Conservation (phyloP, 1,140 invertebrate species). For the Diabrotica undecimpunctata region DNA sequence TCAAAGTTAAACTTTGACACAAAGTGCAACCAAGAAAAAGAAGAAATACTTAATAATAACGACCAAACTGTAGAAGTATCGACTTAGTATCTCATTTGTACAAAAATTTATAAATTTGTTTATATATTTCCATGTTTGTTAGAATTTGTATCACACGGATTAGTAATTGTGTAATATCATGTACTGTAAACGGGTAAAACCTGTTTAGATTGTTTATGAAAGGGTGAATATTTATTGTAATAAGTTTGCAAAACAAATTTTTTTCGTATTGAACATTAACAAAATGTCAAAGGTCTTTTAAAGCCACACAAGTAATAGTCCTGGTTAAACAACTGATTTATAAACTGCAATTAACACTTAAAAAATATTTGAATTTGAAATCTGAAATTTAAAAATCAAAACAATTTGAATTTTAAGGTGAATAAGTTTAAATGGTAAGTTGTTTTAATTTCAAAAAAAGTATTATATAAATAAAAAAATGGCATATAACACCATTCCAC, state of each 20-base stretch:
- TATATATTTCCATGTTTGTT: conserved; percentile 1
- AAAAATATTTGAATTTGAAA: no score
- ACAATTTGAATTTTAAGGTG: no score
- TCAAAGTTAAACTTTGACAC: conserved; percentile 18
- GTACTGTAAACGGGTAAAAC: not conserved
- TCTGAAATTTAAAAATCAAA: no score
- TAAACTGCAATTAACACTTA: no score
- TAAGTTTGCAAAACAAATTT: not conserved
- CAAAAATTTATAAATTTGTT: not conserved
- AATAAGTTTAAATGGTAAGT: no score
- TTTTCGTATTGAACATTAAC: no score
- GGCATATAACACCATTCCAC: no score
- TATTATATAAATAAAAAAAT: no score
- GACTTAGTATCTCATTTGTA: conserved; percentile 35
- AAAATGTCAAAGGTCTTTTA: no score
- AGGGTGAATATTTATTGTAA: not conserved
- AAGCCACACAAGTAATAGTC: no score
- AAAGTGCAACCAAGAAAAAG: conserved; percentile 36
- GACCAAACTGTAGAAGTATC: conserved; percentile 41
- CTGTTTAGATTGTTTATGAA: not conserved
- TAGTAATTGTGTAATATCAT: not conserved
- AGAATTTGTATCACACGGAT: conserved; percentile 2
- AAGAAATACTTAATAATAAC: conserved; percentile 42
- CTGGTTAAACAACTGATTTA: no score
- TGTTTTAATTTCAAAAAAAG: no score